phyloP scores from a whole-genome alignment of 1,140 invertebrate genomes.

The Rhagoletis pomonella region DNA sequence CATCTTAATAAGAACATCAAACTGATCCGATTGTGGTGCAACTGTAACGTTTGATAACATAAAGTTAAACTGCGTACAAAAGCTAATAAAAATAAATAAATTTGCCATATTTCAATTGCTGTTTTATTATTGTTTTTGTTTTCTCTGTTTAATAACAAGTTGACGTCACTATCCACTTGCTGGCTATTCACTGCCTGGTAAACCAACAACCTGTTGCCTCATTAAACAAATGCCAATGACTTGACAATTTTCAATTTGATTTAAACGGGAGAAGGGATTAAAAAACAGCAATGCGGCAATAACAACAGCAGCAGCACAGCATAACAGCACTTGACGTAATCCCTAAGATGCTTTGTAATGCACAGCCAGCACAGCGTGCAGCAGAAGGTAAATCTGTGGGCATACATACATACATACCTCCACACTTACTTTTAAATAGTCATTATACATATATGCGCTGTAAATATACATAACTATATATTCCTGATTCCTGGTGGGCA shows the following conservation, averaged over 20 bases:
- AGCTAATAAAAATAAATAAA: no score
- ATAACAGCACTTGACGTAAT: constrained; percentile 52
- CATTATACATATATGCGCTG: not conserved
- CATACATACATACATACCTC: not conserved
- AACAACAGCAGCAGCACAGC: constrained; percentile 34
- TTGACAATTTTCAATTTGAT: constrained; percentile 44
- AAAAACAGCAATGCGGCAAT: constrained; percentile 9
- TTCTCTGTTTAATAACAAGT: no score
- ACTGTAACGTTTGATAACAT: no score
- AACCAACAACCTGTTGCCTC: constrained; percentile 24
- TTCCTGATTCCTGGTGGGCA: constrained; percentile 39
- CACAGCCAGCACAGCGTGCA: no score
- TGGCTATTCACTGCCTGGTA: no score
- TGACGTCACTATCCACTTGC: no score
- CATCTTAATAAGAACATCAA: no score
- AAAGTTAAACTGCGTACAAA: no score
- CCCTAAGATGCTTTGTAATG: constrained; percentile 39
- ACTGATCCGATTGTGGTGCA: no score
- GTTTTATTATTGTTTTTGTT: no score
- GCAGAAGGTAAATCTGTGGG: not conserved
- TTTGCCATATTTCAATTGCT: no score
- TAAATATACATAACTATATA: not conserved
- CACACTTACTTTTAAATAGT: no score
- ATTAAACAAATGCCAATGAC: constrained; percentile 49
- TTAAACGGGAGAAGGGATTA: constrained; percentile 28